Evolutionary conservation across 2,113 vertebrate species (phyloP), one percentile per base, ranked within the genome.

Genomic region (Leptobrachium leishanense): DNA sequence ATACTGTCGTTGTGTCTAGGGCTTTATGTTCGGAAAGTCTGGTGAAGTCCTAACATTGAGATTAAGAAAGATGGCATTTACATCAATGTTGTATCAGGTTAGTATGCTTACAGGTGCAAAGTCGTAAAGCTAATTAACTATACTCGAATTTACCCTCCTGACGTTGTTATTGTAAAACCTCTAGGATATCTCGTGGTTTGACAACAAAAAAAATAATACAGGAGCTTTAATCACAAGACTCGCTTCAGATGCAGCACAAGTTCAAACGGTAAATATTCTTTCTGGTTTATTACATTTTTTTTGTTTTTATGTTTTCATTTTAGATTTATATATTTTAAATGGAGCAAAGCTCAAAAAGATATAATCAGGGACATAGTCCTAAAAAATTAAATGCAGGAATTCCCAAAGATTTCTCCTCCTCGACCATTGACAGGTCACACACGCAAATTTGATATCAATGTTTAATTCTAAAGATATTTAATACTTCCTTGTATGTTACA

Each of bases 51-150:
- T 88, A 76, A 64, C 4, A 79, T 82, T 42, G 68, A 81, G 78
- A 6, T 77, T 88, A 68, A 87, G 69, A 44, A 42, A 2, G 1
- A 74, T 72, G 82, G 79, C 81, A 69, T 86, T 88, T 77, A 85
- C 88, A 86, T 59, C 77, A 55, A 90, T 89, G 79, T 9, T 90
- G n/a, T 77, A 62, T 41, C 84, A 76, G 43, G 72, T 83, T 72
- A 83, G 72, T 31, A 31, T 31, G 20, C 20, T 31, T 31, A 31
- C 20, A 31, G 20, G 20, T 86, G 20, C 20, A 31, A 15, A 62
- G 3, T 4, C 2, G 2, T 6, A 62, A 12, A 62, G 1, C 3
- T 62, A 62, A 31, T 31, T 31, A 31, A 31, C 20, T 31, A 31
- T 31, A 31, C 20, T 31, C 20, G 0, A 31, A 31, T 31, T 31